Conservation (phyloP, 2,888 invertebrate genomes). For the Pyrrhosoma nymphula region DNA sequence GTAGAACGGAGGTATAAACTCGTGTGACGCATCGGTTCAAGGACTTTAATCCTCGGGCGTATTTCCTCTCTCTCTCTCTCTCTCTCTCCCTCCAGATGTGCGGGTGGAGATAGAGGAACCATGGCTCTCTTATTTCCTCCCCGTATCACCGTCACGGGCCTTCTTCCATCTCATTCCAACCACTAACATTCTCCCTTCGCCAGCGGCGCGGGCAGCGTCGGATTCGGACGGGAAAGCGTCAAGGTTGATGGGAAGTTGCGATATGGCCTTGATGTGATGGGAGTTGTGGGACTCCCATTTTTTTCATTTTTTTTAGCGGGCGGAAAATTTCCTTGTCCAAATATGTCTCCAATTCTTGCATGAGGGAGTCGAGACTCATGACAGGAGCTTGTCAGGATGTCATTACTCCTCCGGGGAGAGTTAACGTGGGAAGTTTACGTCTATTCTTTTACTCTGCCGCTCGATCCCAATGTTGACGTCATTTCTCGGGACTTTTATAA, state of each 20-base stretch:
- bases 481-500: no score
- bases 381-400: no score
- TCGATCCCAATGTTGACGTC: no score
- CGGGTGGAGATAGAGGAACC: neutral
- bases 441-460: no score
- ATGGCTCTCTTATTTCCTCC: neutral
- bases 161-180: neutral
- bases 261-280: neutral
- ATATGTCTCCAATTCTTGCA: no score
- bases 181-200: neutral
- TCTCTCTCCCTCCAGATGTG: neutral
- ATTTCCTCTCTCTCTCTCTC: neutral
- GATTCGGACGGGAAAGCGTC: neutral
- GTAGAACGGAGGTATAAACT: no score
- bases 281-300: neutral
- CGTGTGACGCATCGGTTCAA: neutral
- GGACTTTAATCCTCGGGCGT: neutral
- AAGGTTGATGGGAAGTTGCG: neutral
- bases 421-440: no score
- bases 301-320: neutral
- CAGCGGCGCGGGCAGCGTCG: neutral
- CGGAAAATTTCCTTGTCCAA: neutral
- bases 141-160: neutral
- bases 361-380: no score
- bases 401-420: no score